Evolutionary conservation across 2,113 vertebrate species (phyloP).

Genomic region (human): GRCh38 chr15:67090001-67090500

Average conservation of each 20-base stretch:
- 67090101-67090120: too few relatives aligned
- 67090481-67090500: background rate
- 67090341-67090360: rapidly evolving
- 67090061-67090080: background rate
- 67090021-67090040: background rate
- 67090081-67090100: background rate
- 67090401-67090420: background rate
- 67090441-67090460: background rate
- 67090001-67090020: background rate
- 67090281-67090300: background rate
- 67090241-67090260: background rate
- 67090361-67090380: background rate
- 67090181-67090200: background rate
- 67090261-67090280: background rate
- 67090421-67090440: background rate
- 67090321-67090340: background rate
- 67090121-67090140: background rate
- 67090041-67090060: too few relatives aligned
- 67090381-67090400: background rate
- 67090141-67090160: background rate
- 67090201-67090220: background rate
- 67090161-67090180: background rate
- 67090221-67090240: background rate
- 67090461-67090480: background rate
- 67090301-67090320: background rate